Conservation (phyloP, 2,888 invertebrate species). For the Plagiodera versicolora region DNA sequence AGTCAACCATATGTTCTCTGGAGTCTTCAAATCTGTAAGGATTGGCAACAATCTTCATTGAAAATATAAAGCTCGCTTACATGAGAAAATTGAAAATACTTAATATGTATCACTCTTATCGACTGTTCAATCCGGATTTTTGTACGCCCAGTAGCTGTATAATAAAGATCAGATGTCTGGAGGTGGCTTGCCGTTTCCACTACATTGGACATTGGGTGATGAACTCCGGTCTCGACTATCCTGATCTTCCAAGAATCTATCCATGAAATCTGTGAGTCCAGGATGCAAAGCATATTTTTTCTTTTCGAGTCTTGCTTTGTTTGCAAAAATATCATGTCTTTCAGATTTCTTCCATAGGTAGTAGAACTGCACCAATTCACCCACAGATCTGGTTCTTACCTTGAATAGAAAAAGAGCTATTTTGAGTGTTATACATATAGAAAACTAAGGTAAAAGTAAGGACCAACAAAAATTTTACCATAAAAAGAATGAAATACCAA, state of each 20-base stretch:
- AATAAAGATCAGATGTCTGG: slow-evolving; percentile 36
- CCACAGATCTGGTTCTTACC: slow-evolving; percentile 90
- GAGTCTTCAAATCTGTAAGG: neutral
- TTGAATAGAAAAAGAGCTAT: too few relatives aligned
- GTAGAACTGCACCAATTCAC: slow-evolving; percentile 95
- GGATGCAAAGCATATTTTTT: slow-evolving; percentile 91
- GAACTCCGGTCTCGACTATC: slow-evolving; percentile 71
- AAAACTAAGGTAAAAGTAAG: too few relatives aligned
- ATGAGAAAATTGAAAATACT: neutral
- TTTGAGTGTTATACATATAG: too few relatives aligned
- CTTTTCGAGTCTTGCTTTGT: slow-evolving; percentile 86
- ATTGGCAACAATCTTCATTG: neutral
- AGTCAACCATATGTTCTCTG: too few relatives aligned
- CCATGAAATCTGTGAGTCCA: slow-evolving; percentile 93
- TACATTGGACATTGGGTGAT: slow-evolving; percentile 67
- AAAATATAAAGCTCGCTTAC: neutral
- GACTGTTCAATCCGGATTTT: neutral
- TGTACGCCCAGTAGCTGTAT: slow-evolving; percentile 32
- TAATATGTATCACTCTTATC: neutral
- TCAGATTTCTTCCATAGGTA: slow-evolving; percentile 99
- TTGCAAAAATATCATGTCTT: slow-evolving; percentile 89
- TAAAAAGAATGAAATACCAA: too few relatives aligned
- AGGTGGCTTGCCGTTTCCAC: slow-evolving; percentile 30
- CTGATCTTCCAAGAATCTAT: slow-evolving; percentile 87
- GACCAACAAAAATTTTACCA: too few relatives aligned